Evolutionary conservation across 2,888 invertebrate species (phyloP).

Genomic region (Orchesella flavescens): DNA sequence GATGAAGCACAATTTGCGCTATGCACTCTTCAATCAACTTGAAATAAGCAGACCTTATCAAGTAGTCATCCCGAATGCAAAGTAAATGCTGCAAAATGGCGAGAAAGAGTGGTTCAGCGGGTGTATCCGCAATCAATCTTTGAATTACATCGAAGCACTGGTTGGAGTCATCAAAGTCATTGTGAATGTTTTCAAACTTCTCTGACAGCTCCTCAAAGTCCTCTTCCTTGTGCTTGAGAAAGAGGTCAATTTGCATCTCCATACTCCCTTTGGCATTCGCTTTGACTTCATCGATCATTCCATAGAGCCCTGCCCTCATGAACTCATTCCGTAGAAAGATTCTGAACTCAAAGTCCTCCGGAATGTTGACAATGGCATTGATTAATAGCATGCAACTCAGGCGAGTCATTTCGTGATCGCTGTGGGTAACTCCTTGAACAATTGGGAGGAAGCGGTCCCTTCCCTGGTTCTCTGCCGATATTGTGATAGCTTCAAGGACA

Average conservation of each 20-base stretch:
- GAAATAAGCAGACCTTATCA: constrained; percentile 92
- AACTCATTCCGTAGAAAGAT: constrained; percentile 95
- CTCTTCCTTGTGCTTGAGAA: constrained; percentile 90
- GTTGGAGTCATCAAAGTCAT: constrained; percentile 92
- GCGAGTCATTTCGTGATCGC: constrained; percentile 81
- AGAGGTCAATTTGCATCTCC: constrained; percentile 89
- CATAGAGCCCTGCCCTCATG: constrained; percentile 93
- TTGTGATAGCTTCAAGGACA: constrained; percentile 91
- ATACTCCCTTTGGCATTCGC: constrained; percentile 83
- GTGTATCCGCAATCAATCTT: constrained; percentile 89
- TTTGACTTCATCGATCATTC: constrained; percentile 82
- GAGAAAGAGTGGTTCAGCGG: constrained; percentile 92
- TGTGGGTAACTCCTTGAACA: constrained; percentile 83
- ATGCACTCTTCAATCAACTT: constrained; percentile 97
- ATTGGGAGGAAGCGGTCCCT: constrained; percentile 86
- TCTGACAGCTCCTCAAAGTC: constrained; percentile 94
- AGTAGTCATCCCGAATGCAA: constrained; percentile 91
- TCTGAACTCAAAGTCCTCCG: constrained; percentile 93
- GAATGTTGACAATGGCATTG: constrained; percentile 89
- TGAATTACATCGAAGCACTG: constrained; percentile 94
- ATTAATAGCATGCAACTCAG: constrained; percentile 92
- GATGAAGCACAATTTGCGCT: constrained; percentile 95
- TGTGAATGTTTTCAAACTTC: constrained; percentile 91
- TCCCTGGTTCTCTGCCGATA: constrained; percentile 83
- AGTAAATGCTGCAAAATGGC: constrained; percentile 95